These are phyloP conservation scores for Actinemys pallida DNA, from an alignment of 2,113 vertebrate genomes.

Conservation along the genomic window DNA sequence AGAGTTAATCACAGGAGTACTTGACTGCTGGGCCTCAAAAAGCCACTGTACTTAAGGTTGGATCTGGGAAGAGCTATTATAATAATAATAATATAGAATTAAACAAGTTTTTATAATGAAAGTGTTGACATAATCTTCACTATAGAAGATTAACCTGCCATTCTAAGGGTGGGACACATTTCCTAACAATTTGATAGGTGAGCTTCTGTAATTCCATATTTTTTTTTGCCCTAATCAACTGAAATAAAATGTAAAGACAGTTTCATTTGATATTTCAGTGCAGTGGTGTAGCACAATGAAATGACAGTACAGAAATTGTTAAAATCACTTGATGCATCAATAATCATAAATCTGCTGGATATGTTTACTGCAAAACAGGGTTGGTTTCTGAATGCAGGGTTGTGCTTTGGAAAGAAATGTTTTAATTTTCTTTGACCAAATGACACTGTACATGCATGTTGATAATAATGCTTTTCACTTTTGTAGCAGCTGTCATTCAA, in stretches of 20 bases:
- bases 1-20: neutral
- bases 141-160: neutral
- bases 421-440: neutral
- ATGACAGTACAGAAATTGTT: neutral
- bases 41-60: neutral
- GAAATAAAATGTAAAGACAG: neutral
- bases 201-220: neutral
- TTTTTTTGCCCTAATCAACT: neutral
- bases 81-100: neutral
- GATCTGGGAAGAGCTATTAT: neutral
- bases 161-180: neutral
- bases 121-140: neutral
- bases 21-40: neutral
- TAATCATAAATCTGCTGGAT: neutral
- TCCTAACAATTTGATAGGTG: neutral
- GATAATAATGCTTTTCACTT: neutral
- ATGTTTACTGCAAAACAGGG: neutral
- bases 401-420: neutral
- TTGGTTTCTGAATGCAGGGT: constrained; percentile 20
- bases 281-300: rapidly evolving
- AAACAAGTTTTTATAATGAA: neutral
- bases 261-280: neutral
- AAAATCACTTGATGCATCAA: neutral
- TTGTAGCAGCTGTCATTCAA: neutral
- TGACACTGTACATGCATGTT: neutral